A percentile compares a stretch with the other conserved stretches of the same genome.
Evolutionary conservation across 2,797 vertebrate species (phyloP).

Genomic region (Halcyon badia): DNA sequence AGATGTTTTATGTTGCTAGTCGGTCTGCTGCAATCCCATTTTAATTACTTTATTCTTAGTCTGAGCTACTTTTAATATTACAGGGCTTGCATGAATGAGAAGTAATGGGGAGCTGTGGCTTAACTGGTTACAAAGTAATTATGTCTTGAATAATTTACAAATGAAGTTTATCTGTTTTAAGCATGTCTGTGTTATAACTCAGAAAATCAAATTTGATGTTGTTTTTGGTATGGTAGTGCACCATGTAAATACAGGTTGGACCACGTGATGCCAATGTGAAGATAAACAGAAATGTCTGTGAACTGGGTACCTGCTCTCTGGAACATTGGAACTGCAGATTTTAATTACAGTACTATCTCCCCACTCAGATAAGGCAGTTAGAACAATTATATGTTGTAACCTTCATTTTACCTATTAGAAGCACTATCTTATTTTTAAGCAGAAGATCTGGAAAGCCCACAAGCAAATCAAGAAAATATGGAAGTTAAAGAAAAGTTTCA

Average conservation of each 20-base stretch:
- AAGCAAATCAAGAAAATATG: neutral
- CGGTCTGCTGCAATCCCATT: neutral
- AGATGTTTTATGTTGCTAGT: neutral
- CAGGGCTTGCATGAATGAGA: neutral
- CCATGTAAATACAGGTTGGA: neutral
- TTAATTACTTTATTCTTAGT: neutral
- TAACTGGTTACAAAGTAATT: neutral
- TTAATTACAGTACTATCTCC: neutral
- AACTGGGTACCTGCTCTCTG: neutral
- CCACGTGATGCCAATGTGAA: neutral
- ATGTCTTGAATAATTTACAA: neutral
- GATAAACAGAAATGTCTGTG: neutral
- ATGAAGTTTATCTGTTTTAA: neutral
- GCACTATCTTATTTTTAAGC: neutral
- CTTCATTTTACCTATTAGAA: neutral
- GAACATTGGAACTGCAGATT: neutral
- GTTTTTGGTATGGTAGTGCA: neutral
- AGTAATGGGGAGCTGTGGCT: neutral
- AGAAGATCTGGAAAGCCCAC: neutral
- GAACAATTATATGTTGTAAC: neutral
- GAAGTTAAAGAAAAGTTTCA: neutral
- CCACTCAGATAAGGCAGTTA: neutral
- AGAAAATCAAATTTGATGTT: neutral
- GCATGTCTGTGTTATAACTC: neutral
- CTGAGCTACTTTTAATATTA: neutral